These are phyloP conservation scores for Microtus ochrogaster DNA, from an alignment of 2,113 vertebrate genomes.

Conservation along the genomic window DNA sequence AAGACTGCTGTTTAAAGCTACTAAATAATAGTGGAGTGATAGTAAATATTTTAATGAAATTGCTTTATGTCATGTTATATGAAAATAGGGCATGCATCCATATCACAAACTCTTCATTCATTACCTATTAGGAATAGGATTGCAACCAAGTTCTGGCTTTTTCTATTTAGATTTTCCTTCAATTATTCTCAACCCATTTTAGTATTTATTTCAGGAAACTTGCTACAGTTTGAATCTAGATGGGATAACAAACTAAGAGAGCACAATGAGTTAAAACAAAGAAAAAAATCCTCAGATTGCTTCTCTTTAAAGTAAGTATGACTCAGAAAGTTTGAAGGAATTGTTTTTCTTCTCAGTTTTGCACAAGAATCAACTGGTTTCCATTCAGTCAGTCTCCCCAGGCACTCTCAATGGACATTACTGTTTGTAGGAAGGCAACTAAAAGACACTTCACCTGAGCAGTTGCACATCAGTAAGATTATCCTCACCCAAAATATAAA, in stretches of 20 bases:
- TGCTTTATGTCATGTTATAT: not conserved
- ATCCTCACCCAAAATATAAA: not conserved
- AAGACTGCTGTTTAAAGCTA: not conserved
- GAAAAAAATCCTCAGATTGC: not conserved
- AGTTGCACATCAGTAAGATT: not conserved
- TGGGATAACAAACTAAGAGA: not conserved
- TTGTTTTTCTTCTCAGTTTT: not conserved
- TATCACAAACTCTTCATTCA: not conserved
- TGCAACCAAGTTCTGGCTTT: not conserved
- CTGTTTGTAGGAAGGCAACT: not conserved
- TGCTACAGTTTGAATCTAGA: not conserved
- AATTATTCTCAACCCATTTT: not conserved
- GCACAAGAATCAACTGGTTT: not conserved
- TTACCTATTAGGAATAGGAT: not conserved
- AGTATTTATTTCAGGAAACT: constrained; percentile 35
- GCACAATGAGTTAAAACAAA: not conserved
- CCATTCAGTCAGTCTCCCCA: not conserved
- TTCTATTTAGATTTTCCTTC: constrained; percentile 19
- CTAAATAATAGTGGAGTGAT: not conserved
- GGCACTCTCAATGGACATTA: not conserved
- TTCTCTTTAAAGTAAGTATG: not conserved
- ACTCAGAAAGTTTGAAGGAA: not conserved
- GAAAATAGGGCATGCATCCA: not conserved
- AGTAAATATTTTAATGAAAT: constrained; percentile 8
- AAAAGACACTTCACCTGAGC: not conserved